Conservation (phyloP, 1,140 invertebrate genomes). For the Tetranychus urticae region DNA sequence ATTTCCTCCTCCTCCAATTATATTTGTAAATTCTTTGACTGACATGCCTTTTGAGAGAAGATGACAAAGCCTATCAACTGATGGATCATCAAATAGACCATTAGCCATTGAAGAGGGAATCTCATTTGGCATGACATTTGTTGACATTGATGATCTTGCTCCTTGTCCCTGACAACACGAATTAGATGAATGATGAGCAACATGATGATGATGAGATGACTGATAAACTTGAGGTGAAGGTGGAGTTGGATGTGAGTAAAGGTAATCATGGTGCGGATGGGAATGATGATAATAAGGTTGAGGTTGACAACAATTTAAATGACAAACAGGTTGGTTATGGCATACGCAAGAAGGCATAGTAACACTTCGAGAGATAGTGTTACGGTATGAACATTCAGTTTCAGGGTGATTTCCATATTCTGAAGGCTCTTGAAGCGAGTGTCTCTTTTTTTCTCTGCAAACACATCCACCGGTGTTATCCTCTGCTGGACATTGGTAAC, state of each 20-base stretch:
- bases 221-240: not conserved
- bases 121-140: not conserved
- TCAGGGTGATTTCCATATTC: not conserved
- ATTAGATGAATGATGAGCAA: not conserved
- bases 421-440: not conserved
- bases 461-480: too few species aligned
- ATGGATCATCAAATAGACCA: not conserved
- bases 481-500: too few species aligned
- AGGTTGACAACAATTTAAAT: not conserved
- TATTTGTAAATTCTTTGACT: not conserved
- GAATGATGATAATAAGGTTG: not conserved
- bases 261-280: not conserved
- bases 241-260: not conserved
- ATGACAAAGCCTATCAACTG: not conserved
- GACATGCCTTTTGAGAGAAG: not conserved
- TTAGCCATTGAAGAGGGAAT: not conserved
- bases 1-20: not conserved
- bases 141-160: not conserved
- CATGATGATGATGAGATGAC: not conserved
- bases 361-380: conserved; percentile 3
- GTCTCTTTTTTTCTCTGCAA: not conserved
- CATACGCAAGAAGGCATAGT: conserved; percentile 8
- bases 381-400: not conserved
- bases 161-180: conserved; percentile 1
- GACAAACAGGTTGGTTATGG: not conserved